phyloP scores from a whole-genome alignment of 2,113 vertebrate genomes.

The Amphiprion percula region DNA sequence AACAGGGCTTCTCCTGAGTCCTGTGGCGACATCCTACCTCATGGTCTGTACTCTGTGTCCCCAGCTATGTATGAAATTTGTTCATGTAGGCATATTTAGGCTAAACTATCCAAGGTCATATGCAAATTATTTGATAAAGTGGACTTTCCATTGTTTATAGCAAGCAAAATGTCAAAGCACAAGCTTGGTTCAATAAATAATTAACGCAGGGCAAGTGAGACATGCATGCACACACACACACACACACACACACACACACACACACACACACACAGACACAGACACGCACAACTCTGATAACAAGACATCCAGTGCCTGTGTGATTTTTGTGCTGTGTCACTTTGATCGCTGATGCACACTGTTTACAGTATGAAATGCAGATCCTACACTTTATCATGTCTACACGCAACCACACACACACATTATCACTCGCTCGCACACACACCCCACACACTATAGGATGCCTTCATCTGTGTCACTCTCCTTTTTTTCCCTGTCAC shows the following conservation, averaged over 20 bases:
- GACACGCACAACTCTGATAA: neutral
- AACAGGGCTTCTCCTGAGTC: neutral
- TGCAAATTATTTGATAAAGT: constrained; percentile 27
- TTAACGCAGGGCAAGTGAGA: constrained; percentile 30
- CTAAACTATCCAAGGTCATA: constrained; percentile 36
- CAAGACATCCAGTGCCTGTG: constrained; percentile 10
- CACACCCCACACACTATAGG: constrained; percentile 22
- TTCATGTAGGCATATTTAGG: constrained; percentile 26
- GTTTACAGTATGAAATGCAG: constrained; percentile 58
- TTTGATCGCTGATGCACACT: constrained; percentile 31
- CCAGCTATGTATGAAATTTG: constrained; percentile 8
- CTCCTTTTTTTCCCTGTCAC: constrained; percentile 4
- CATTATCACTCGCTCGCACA: constrained; percentile 2
- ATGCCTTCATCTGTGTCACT: constrained; percentile 38
- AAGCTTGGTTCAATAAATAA: constrained; percentile 48
- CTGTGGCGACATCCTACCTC: constrained; percentile 3
- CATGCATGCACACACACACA: constrained; percentile 9
- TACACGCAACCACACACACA: neutral
- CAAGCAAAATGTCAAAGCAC: constrained; percentile 40
- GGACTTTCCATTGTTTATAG: constrained; percentile 43
- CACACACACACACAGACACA: constrained; percentile 10
- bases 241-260: constrained; percentile 29
- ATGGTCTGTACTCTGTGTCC: constrained; percentile 3
- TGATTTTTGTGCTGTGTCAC: constrained; percentile 33
- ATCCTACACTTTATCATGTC: constrained; percentile 34